Base-by-base conservation (phyloP, 1,140 invertebrate species). In the Brachionus sp. region DNA sequence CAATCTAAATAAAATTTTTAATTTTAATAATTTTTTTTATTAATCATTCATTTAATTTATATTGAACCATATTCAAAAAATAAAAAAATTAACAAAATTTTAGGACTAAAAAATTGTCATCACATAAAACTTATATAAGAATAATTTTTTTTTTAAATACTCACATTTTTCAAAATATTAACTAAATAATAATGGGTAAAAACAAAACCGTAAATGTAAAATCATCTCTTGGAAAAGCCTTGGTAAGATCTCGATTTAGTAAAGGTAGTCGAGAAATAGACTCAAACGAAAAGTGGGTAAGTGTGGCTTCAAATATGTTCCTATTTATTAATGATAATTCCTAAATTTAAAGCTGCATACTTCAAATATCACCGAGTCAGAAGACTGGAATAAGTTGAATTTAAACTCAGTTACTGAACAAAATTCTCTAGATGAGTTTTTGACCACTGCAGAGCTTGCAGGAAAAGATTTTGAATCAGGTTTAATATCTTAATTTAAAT, bases 381-480 rank as follows among this genome's bases (percentile, higher is more conserved):
- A 93, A 86, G 94, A 96, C 75, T 96, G 94, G 94, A 93, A 93
- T 62, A 91, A 93, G 46, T 88, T 96, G 0, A 96, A 97, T 89
- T 89, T 97, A 3, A 46, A 44, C 50, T 98, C 96, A 0, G 93
- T 98, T 0, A 99, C 96, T 0, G 96, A 98, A 86, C 94, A 98
- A 87, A 95, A 92, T 75, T 95, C 94, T 19, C 92, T 98, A 83
- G 94, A 98, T 90, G 97, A 98, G 85, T 98, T 99, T 88, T 89
- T 99, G 0, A 93, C 93, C 0, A 98, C 94, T 1, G 96, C 96
- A 6, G 93, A 97, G 88, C 88, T 99, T 57, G 95, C 96, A 3
- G 94, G 94, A 29, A 95, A 93, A 6, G 95, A 98, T 87, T 99
- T 98, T 88, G 89, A 87, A 42, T 90, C 90, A 86, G 90, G 91